Evolutionary conservation across 2,888 invertebrate genomes (phyloP).

Genomic region (Drosophila fungiperda): DNA sequence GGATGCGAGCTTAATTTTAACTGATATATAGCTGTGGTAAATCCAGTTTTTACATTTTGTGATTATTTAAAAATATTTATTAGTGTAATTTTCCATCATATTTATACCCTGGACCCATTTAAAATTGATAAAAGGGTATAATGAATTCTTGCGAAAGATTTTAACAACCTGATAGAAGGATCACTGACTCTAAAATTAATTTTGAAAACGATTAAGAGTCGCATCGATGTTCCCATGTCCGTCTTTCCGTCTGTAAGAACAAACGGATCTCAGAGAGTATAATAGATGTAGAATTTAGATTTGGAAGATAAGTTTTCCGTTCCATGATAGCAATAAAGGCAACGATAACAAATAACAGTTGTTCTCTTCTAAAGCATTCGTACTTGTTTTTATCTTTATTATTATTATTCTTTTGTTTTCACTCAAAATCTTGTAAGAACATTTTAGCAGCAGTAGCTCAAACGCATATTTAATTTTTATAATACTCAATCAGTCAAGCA

Average conservation of each 20-base stretch:
- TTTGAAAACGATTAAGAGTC: neutral
- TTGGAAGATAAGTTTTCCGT: neutral
- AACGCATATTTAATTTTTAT: slow-evolving; percentile 22
- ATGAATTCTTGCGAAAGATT: neutral
- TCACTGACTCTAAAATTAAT: neutral
- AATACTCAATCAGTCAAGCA: slow-evolving; percentile 18
- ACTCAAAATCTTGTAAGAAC: neutral
- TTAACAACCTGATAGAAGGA: neutral
- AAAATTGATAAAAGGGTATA: neutral
- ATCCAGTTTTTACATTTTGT: neutral
- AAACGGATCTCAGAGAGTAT: neutral
- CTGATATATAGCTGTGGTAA: neutral
- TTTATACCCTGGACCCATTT: neutral
- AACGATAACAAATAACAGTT: neutral
- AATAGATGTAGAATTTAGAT: neutral
- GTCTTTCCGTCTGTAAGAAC: neutral
- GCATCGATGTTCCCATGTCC: neutral
- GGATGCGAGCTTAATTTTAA: too few species aligned
- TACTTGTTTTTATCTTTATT: neutral
- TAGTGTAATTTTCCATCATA: slow-evolving; percentile 1
- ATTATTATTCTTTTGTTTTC: neutral
- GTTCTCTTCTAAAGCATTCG: neutral
- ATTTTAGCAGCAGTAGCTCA: neutral
- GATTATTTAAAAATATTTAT: neutral
- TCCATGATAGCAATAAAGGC: neutral